These are phyloP conservation scores for Geophilus truncorum DNA, from an alignment of 2,888 invertebrate genomes.

Conservation along the genomic window DNA sequence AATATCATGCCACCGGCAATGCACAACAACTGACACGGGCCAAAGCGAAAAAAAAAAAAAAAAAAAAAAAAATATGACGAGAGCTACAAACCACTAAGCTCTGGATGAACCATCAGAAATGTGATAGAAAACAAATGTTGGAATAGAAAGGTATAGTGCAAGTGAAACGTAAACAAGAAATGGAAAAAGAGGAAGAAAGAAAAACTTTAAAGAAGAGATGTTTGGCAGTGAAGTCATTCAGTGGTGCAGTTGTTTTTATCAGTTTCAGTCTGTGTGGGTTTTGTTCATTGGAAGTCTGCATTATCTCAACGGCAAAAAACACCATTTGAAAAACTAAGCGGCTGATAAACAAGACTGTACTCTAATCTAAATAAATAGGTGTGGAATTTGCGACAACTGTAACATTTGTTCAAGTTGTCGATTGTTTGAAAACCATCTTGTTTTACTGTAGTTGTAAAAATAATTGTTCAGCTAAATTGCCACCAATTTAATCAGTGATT, in stretches of 20 bases:
- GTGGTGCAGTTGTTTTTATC: neutral
- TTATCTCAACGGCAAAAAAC: neutral
- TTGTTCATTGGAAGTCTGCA: neutral
- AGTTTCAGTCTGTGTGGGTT: neutral
- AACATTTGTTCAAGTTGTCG: neutral
- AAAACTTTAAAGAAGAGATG: neutral
- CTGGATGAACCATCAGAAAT: neutral
- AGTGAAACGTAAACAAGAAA: neutral
- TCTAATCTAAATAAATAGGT: neutral
- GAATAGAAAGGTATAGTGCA: neutral
- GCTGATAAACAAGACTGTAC: neutral
- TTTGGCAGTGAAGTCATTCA: neutral
- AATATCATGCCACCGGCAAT: neutral
- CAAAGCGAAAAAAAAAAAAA: neutral
- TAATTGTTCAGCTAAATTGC: no score
- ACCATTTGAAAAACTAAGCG: neutral
- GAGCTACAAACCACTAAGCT: neutral
- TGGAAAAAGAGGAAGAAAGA: neutral
- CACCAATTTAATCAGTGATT: no score
- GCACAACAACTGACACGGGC: neutral
- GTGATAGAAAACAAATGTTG: neutral
- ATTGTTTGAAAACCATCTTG: no score
- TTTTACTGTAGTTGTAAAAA: no score
- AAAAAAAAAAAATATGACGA: neutral
- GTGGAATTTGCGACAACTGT: neutral